Evolutionary conservation across 1,140 invertebrate genomes (phyloP).

Genomic region (Penaeus vannamei): DNA sequence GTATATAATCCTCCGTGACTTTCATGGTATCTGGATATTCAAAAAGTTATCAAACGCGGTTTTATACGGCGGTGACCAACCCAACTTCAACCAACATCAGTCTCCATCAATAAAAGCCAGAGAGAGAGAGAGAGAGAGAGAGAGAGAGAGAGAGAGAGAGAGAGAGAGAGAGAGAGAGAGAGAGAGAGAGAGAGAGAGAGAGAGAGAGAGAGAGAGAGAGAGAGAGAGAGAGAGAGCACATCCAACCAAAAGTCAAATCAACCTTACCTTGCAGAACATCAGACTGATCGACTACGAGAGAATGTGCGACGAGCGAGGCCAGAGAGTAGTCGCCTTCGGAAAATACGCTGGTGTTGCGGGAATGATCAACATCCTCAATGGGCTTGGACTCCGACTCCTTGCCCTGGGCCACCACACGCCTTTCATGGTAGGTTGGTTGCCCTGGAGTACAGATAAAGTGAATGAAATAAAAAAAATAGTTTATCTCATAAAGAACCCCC

Average conservation of each 20-base stretch:
- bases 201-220: too few species aligned
- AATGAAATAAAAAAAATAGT: neutral
- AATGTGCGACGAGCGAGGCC: conserved; percentile 89
- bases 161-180: too few species aligned
- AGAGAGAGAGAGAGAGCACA: neutral
- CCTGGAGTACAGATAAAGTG: neutral
- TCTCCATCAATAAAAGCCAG: too few species aligned
- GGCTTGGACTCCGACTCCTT: conserved; percentile 91
- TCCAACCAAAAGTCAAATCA: neutral
- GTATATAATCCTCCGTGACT: neutral
- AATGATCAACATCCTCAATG: conserved; percentile 99
- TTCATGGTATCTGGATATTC: neutral
- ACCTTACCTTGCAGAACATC: conserved; percentile 81
- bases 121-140: too few species aligned
- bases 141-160: too few species aligned
- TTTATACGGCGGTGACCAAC: too few species aligned
- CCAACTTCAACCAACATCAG: too few species aligned
- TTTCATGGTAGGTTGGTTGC: conserved; percentile 86
- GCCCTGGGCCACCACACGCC: conserved; percentile 99
- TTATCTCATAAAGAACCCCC: neutral
- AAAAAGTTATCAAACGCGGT: neutral
- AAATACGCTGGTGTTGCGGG: conserved; percentile 99
- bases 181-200: too few species aligned
- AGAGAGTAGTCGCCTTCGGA: conserved; percentile 97
- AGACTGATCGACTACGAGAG: conserved; percentile 98